Base-by-base conservation (phyloP, 2,888 invertebrate species). In the Tenthredo livida region DNA sequence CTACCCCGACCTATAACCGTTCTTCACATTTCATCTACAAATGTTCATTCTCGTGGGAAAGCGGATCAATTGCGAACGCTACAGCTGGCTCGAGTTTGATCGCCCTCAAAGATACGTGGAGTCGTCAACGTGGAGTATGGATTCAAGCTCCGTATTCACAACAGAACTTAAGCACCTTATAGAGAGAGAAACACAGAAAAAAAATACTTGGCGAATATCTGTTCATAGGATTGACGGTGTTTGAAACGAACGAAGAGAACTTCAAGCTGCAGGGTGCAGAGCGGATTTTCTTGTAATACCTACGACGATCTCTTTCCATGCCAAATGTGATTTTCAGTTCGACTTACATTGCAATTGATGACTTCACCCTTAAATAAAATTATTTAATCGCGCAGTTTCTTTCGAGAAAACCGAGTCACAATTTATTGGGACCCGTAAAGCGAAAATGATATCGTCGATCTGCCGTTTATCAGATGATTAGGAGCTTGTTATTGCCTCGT, bases 41-140 rank as follows among this genome's bases (percentile, higher is more conserved):
- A 15, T 29, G 37, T 37, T 70, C 70, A 17, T 17, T 33, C 70
- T 70, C n/a, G 7, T 33, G 7, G 37, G 70, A 70, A 29, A 33
- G 33, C 33, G 33, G 70, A 70, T 43, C 72, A 40, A 73, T 73
- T 43, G 40, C 72, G 40, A 40, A 73, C 10, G 72, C 21, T 72
- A 40, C 72, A 37, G n/a, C n/a, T 40, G 25, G n/a, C 72, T 21
- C 40, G 72, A 43, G 17, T 43, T 72, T 72, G 33, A 70, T 70
- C 70, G 70, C 17, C 33, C 37, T n/a, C 3, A 33, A 70, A 70
- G 37, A 70, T 70, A 37, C 70, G 37, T 29, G 15, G 37, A 70
- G 70, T 15, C n/a, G 33, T 70, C 67, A 25, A 67, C 67, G 25
- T 67, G 67, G 17, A 37, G 37, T 29, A 29, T 33, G 29, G 70